Evolutionary conservation across 2,888 invertebrate genomes (phyloP).

Genomic region (Leucophenga montana): DNA sequence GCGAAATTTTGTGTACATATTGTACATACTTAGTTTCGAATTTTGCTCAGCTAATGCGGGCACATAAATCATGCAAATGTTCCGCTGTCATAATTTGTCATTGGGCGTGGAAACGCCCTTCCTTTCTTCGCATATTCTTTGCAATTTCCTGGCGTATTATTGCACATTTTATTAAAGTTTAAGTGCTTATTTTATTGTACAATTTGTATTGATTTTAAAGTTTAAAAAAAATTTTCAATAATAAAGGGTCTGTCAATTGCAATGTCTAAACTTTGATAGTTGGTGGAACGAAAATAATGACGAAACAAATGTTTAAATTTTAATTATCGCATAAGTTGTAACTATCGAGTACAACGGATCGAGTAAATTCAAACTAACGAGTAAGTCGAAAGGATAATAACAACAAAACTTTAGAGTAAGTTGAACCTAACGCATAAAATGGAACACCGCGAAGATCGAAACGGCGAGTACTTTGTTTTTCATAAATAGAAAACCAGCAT

Average conservation of each 20-base stretch:
- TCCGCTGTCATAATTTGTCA: slow-evolving; percentile 71
- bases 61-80: slow-evolving; percentile 66
- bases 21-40: too few relatives aligned
- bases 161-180: neutral
- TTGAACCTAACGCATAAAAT: too few relatives aligned
- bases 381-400: too few relatives aligned
- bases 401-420: too few relatives aligned
- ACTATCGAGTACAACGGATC: too few relatives aligned
- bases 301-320: too few relatives aligned
- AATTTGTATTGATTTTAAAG: neutral
- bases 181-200: neutral
- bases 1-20: slow-evolving; percentile 30
- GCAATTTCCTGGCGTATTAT: neutral
- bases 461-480: too few relatives aligned
- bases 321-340: neutral
- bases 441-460: too few relatives aligned
- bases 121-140: slow-evolving; percentile 27
- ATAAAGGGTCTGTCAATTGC: neutral
- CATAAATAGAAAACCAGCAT: too few relatives aligned
- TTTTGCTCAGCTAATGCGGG: slow-evolving; percentile 14
- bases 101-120: slow-evolving; percentile 66
- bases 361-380: too few relatives aligned
- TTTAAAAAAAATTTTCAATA: neutral
- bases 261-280: too few relatives aligned
- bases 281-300: too few relatives aligned